Percentiles rank a stretch among this genome's conserved stretches.
phyloP scores from a whole-genome alignment of 2,888 invertebrate species.

The Stenurella melanura region DNA sequence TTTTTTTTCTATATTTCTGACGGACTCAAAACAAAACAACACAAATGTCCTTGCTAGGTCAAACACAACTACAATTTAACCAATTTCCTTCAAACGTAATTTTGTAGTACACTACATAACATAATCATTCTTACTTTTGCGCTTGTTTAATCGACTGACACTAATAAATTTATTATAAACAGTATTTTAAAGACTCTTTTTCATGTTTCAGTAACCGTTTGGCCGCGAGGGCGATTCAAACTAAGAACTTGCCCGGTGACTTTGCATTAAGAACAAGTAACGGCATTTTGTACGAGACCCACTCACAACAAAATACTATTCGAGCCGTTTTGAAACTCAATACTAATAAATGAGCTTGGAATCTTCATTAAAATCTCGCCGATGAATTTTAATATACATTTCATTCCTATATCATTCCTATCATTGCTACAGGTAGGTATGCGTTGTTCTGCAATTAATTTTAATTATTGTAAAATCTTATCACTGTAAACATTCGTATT shows the following conservation, averaged over 20 bases:
- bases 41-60: no score
- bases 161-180: not conserved
- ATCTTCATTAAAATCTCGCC: not conserved
- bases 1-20: no score
- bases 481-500: no score
- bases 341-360: not conserved
- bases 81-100: no score
- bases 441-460: no score
- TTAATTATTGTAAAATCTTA: no score
- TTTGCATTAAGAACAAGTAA: constrained; percentile 27
- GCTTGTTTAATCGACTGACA: not conserved
- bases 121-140: no score
- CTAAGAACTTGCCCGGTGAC: constrained; percentile 20
- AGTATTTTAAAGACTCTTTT: not conserved
- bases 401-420: not conserved
- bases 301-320: not conserved
- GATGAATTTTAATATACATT: not conserved
- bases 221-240: not conserved
- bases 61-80: no score
- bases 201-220: constrained; percentile 16
- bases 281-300: constrained; percentile 14
- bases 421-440: not conserved
- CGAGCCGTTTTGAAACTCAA: not conserved
- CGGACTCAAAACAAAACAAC: no score
- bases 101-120: no score